phyloP scores from a whole-genome alignment of 2,113 vertebrate species.

The Pycnonotus jocosus region DNA sequence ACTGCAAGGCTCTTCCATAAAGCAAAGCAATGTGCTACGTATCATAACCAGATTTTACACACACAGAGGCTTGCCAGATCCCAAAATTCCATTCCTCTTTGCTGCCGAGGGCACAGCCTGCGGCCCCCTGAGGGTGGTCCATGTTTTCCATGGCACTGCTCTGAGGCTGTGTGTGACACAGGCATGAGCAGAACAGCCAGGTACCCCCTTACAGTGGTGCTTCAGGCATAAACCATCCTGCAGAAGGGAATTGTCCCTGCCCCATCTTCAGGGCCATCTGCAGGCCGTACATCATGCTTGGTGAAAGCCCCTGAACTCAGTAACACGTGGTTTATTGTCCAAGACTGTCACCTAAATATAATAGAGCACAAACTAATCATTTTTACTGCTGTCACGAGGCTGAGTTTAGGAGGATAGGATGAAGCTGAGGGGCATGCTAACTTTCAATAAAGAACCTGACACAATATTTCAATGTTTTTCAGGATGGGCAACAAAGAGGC shows the following conservation, averaged over 20 bases:
- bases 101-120: background rate
- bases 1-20: background rate
- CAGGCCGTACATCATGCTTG: background rate
- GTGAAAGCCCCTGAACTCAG: constrained; percentile 20
- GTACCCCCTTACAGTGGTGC: background rate
- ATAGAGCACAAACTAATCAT: constrained; percentile 19
- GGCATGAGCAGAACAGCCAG: background rate
- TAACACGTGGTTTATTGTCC: background rate
- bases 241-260: background rate
- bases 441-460: background rate
- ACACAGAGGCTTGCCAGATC: background rate
- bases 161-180: fast-evolving
- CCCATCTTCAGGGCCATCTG: constrained; percentile 5
- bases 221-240: background rate
- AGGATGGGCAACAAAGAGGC: background rate
- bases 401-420: background rate
- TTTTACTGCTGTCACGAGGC: background rate
- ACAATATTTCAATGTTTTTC: background rate
- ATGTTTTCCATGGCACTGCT: background rate
- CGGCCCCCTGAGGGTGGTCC: background rate
- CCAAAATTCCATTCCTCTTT: background rate
- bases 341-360: constrained; percentile 32
- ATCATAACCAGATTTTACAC: background rate
- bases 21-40: fast-evolving
- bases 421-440: background rate